These are phyloP conservation scores for Labroides dimidiatus DNA, from an alignment of 2,797 vertebrate species.

Conservation along the genomic window DNA sequence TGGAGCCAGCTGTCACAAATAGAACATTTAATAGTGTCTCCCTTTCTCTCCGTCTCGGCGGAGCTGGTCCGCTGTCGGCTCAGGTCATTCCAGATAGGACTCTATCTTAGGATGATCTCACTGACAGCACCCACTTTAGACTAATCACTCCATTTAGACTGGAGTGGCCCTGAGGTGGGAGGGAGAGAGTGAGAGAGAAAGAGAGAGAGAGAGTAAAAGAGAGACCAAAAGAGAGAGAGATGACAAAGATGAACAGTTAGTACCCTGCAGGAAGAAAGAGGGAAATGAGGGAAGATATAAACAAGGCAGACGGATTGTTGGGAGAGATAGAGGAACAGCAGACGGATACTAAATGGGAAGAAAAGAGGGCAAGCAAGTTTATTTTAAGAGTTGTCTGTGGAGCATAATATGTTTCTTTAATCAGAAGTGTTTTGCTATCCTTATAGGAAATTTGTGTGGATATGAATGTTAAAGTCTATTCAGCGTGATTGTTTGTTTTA, in stretches of 20 bases:
- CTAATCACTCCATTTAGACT: slow-evolving; percentile 84
- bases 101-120: slow-evolving; percentile 83
- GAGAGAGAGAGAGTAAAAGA: slow-evolving; percentile 1
- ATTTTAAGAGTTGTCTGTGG: slow-evolving; percentile 39
- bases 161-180: slow-evolving; percentile 81
- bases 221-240: slow-evolving; percentile 51
- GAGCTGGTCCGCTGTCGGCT: slow-evolving; percentile 82
- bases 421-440: slow-evolving; percentile 49
- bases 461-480: slow-evolving; percentile 40
- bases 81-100: slow-evolving; percentile 82
- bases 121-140: slow-evolving; percentile 84
- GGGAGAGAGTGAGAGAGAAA: slow-evolving; percentile 44
- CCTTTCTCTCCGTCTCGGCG: slow-evolving; percentile 70
- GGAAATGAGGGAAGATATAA: slow-evolving; percentile 65
- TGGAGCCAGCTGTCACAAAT: slow-evolving; percentile 81
- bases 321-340: slow-evolving; percentile 26
- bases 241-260: slow-evolving; percentile 77
- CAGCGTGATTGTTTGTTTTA: slow-evolving; percentile 10
- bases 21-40: slow-evolving; percentile 80
- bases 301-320: slow-evolving; percentile 20
- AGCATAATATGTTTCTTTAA: slow-evolving; percentile 52
- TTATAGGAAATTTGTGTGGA: slow-evolving; percentile 52
- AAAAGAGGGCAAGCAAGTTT: slow-evolving; percentile 39
- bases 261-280: slow-evolving; percentile 69
- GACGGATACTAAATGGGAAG: slow-evolving; percentile 45